Evolutionary conservation across 2,888 invertebrate genomes (phyloP).

Genomic region (Alcis repandata): DNA sequence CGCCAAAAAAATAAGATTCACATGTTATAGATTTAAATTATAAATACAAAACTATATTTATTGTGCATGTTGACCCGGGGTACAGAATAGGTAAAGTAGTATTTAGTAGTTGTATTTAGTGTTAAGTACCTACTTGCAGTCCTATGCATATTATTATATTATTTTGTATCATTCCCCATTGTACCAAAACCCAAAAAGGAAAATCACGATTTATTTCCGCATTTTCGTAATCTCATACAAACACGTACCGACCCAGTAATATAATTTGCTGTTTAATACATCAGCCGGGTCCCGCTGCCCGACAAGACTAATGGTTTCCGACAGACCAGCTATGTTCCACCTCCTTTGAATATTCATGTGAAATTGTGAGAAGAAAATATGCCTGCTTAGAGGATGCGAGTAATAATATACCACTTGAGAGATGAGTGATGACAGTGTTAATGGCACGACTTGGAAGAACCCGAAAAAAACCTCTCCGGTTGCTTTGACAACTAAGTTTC

Average conservation of each 20-base stretch:
- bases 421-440: neutral
- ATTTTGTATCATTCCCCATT: no score
- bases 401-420: neutral
- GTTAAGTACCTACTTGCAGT: no score
- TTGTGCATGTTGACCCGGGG: no score
- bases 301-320: constrained; percentile 42
- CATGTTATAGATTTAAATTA: no score
- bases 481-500: neutral
- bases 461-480: no score
- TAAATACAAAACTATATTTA: no score
- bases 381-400: constrained; percentile 8
- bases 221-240: neutral
- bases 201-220: neutral
- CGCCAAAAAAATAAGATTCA: no score
- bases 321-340: constrained; percentile 26
- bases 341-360: constrained; percentile 40
- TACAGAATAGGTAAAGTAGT: no score
- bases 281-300: constrained; percentile 23
- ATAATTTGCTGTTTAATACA: constrained; percentile 31
- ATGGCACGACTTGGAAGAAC: neutral
- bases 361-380: constrained; percentile 12
- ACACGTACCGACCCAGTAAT: constrained; percentile 4
- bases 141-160: no score
- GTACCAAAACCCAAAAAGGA: neutral
- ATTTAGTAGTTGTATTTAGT: no score